A percentile compares a stretch with the other conserved stretches of the same genome.
These are phyloP conservation scores for Microcebus jonahi DNA, from an alignment of 2,113 vertebrate genomes.

Conservation along the genomic window DNA sequence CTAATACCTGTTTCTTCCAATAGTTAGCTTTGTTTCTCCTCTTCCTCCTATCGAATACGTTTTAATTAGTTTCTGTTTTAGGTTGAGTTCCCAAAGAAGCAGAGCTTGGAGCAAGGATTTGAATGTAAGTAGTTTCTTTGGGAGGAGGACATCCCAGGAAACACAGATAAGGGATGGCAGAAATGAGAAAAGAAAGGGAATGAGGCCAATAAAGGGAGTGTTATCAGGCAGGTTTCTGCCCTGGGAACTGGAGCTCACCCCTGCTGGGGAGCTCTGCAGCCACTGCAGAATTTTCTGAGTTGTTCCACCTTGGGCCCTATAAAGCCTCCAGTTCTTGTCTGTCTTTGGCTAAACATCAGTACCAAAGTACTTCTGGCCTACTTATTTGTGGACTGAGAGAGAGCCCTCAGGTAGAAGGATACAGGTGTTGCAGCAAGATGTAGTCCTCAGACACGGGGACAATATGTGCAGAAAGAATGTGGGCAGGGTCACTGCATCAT, in stretches of 20 bases:
- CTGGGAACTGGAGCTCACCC: background rate
- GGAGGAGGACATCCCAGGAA: background rate
- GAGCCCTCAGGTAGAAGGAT: background rate
- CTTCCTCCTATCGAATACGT: background rate
- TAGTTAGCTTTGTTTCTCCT: background rate
- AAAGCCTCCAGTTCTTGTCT: background rate
- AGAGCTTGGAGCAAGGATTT: background rate
- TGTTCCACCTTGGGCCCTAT: background rate
- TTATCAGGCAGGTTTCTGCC: background rate
- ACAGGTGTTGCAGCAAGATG: background rate
- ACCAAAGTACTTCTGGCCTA: background rate
- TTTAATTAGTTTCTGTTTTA: background rate
- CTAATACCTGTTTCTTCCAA: background rate
- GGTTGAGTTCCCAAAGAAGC: background rate
- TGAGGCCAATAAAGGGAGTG: background rate
- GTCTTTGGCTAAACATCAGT: background rate
- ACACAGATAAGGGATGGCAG: background rate
- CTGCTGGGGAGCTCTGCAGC: background rate
- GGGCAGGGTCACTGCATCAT: background rate
- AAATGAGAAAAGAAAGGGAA: background rate
- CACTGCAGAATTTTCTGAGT: background rate
- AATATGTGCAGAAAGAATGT: accelerated
- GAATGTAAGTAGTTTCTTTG: background rate
- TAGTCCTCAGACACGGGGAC: background rate
- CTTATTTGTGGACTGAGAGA: background rate